Base-by-base conservation (phyloP, 2,113 vertebrate genomes). In the Meriones unguiculatus region DNA sequence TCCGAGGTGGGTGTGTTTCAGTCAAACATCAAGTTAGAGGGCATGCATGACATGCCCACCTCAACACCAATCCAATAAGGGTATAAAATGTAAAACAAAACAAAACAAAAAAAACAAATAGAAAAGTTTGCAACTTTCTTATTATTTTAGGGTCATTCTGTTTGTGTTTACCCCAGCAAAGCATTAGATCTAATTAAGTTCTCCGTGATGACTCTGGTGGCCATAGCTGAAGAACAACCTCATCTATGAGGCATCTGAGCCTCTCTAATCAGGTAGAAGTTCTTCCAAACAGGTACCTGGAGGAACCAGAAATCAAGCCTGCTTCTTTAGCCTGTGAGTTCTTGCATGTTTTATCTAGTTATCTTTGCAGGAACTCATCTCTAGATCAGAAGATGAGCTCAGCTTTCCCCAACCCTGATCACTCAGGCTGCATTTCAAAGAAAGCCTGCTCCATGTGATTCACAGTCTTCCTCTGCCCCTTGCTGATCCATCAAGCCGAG, bases 361-460 rank as follows among this genome's bases (percentile, higher is more conserved):
- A 4, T 85, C 80, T 28, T 2, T 8, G 7, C 0, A 30, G 65
- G 32, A 62, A 25, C 52, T 77, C 24, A 35, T 35, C 41, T 65
- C 59, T 50, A 50, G 50, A 78, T 18, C 7, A 28, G 22, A 78
- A 57, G 28, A 24, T 4, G 5, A 50, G 54, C 46, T 28, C 7
- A 1, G 4, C 25, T 72, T 65, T 46, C 3, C n/a, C 15, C 15
- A 5, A 12, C n/a, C 52, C 30, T 0, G 8, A 32, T 20, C 30
- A 77, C 13, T 10, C 30, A 72, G 67, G 18, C 18, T 12, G 17
- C 0, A 25, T 25, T 69, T 84, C 57, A 73, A 38, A 90, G 75
- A 82, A 38, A 41, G 30, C 3, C 0, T 0, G 0, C 30, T 15
- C 0, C 30, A 25, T 32, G 35, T 38, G 41, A 20, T 70, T 72